phyloP scores from a whole-genome alignment of 30 jellyfish, hydroid and myxozoan species.

The Turritopsis dohrnii region DNA sequence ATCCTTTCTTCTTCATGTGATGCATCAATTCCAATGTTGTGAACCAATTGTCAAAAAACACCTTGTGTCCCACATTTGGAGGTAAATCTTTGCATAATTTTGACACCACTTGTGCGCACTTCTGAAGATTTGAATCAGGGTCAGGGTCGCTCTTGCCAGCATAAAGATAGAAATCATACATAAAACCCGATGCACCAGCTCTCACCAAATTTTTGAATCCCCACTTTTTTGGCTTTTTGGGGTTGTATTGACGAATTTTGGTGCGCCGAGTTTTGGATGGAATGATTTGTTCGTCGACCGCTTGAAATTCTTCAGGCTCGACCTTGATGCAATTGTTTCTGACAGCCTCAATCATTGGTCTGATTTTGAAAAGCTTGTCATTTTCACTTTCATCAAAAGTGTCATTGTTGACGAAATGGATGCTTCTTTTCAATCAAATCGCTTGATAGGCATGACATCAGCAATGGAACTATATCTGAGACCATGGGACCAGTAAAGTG shows the following conservation, averaged over 20 bases:
- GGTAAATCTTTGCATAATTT: background rate
- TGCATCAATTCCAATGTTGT: background rate
- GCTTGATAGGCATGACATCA: conserved; percentile 35
- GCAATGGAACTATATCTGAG: background rate
- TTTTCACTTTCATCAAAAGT: conserved; percentile 34
- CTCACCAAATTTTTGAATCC: conserved; percentile 48
- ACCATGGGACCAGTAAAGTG: background rate
- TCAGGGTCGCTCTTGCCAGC: conserved; percentile 31
- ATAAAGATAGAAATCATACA: conserved; percentile 51
- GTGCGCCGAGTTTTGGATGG: conserved; percentile 45
- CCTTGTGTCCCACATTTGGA: background rate
- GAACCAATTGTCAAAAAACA: background rate
- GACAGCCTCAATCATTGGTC: conserved; percentile 40
- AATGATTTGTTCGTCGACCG: conserved; percentile 49
- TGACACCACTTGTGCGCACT: background rate
- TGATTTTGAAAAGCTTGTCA: too few species aligned
- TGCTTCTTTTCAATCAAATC: conserved; percentile 32
- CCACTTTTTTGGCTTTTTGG: conserved; percentile 53
- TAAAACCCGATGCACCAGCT: conserved; percentile 55
- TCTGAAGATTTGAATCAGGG: background rate
- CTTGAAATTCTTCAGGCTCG: conserved; percentile 46
- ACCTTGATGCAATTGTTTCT: conserved; percentile 29
- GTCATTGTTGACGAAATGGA: conserved; percentile 49
- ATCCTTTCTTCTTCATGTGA: background rate
- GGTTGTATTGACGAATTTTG: conserved; percentile 39